Evolutionary conservation across 1,140 invertebrate species (phyloP).

Genomic region (Galleria mellonella): DNA sequence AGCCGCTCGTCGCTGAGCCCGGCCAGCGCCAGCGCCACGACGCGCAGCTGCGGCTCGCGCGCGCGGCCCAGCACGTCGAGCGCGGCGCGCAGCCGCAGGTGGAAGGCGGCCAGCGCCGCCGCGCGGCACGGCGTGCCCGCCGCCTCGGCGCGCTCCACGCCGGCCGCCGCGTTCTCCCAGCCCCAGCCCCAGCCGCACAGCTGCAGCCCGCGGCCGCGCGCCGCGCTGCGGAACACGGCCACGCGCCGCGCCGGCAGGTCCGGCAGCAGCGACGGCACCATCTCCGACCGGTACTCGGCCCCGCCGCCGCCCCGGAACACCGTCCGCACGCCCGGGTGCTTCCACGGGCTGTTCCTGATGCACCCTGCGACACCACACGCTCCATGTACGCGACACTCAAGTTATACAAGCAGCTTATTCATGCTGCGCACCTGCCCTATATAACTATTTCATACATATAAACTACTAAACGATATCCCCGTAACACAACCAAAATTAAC

Average conservation of each 20-base stretch:
- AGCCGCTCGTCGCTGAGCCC: conserved; percentile 89
- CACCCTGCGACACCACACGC: conserved; percentile 37
- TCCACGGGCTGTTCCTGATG: conserved; percentile 74
- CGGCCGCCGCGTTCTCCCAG: conserved; percentile 74
- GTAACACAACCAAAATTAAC: no score
- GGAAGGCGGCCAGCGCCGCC: conserved; percentile 93
- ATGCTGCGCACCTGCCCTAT: no score
- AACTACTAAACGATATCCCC: no score
- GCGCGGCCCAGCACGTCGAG: conserved; percentile 87
- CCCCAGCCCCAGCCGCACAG: conserved; percentile 92
- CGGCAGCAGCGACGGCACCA: conserved; percentile 69
- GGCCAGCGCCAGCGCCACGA: conserved; percentile 93
- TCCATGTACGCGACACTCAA: neutral
- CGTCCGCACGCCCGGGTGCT: conserved; percentile 82
- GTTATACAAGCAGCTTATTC: no score
- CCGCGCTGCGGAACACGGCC: conserved; percentile 76
- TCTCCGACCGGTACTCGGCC: conserved; percentile 74
- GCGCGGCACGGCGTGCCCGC: conserved; percentile 86
- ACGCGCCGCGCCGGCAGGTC: conserved; percentile 66
- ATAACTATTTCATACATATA: no score
- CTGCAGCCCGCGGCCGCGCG: conserved; percentile 85
- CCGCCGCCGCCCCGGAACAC: conserved; percentile 69
- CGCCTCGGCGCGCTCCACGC: conserved; percentile 78
- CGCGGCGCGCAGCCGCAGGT: conserved; percentile 87
- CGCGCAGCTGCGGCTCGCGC: conserved; percentile 68